Percentiles rank a stretch among this genome's conserved stretches.
These are phyloP conservation scores for Phaetusa simplex DNA, from an alignment of 2,113 vertebrate genomes.

Conservation along the genomic window DNA sequence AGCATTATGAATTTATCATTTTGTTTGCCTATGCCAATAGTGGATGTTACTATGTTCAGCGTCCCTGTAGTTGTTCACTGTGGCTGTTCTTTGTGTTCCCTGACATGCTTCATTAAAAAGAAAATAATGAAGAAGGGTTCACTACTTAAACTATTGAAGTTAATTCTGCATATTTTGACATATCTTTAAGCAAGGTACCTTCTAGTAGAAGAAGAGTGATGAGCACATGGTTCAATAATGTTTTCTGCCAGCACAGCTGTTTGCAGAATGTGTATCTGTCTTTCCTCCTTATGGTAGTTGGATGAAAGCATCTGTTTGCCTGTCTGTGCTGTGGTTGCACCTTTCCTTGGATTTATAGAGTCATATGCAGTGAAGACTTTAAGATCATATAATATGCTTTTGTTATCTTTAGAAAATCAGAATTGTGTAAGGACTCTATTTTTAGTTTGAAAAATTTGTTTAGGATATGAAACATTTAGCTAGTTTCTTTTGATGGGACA, in stretches of 20 bases:
- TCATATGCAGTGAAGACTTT: neutral
- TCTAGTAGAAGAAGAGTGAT: neutral
- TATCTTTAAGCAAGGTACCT: neutral
- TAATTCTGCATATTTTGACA: neutral
- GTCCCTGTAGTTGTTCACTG: neutral
- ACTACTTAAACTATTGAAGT: neutral
- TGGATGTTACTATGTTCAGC: neutral
- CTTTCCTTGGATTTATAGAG: neutral
- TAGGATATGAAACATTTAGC: neutral
- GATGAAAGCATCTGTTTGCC: conserved; percentile 47
- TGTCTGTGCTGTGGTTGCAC: conserved; percentile 42
- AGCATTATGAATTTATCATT: neutral
- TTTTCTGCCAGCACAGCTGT: conserved; percentile 50
- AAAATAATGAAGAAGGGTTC: neutral
- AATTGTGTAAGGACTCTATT: neutral
- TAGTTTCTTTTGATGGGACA: neutral
- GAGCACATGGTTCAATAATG: neutral
- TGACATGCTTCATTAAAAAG: neutral
- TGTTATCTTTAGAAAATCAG: neutral
- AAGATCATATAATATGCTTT: neutral
- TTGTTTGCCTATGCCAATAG: neutral
- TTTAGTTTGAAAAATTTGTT: neutral
- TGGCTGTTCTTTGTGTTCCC: neutral
- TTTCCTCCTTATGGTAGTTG: conserved; percentile 20
- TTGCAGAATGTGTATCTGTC: conserved; percentile 21